phyloP scores from a whole-genome alignment of 2,797 vertebrate species.

The Gastrophryne carolinensis region DNA sequence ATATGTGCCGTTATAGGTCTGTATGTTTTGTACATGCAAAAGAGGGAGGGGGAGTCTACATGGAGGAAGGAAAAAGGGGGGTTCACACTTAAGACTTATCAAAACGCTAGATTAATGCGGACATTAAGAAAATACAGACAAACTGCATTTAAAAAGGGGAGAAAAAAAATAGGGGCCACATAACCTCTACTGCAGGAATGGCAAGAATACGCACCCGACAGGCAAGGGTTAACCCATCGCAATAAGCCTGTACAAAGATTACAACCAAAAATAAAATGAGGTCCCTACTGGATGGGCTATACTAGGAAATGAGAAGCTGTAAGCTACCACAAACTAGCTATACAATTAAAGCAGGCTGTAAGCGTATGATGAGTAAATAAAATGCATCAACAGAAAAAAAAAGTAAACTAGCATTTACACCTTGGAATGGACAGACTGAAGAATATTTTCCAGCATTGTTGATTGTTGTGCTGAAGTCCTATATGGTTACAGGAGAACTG shows the following conservation, averaged over 20 bases:
- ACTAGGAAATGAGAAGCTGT: background rate
- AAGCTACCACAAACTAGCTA: no score
- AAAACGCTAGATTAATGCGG: background rate
- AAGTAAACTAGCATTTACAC: slow-evolving; percentile 92
- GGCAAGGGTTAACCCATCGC: background rate
- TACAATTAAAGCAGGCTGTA: slow-evolving; percentile 39
- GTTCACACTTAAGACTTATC: slow-evolving; percentile 3
- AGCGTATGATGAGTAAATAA: slow-evolving; percentile 44
- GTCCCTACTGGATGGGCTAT: background rate
- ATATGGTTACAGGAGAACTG: slow-evolving; percentile 70
- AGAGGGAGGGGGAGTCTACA: background rate
- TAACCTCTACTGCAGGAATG: background rate
- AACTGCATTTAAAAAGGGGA: no score
- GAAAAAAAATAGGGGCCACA: background rate
- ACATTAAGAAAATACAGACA: background rate
- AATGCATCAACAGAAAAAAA: slow-evolving; percentile 31
- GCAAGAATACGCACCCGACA: background rate
- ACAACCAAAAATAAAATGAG: background rate
- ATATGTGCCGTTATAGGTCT: slow-evolving; percentile 24
- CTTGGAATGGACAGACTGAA: slow-evolving; percentile 97
- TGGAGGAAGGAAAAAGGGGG: background rate
- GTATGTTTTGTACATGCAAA: slow-evolving; percentile 40
- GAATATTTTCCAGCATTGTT: slow-evolving; percentile 74
- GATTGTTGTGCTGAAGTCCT: slow-evolving; percentile 78
- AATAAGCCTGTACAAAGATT: slow-evolving; percentile 5